Conservation (phyloP, 2,888 invertebrate species). For the Timema podura region DNA sequence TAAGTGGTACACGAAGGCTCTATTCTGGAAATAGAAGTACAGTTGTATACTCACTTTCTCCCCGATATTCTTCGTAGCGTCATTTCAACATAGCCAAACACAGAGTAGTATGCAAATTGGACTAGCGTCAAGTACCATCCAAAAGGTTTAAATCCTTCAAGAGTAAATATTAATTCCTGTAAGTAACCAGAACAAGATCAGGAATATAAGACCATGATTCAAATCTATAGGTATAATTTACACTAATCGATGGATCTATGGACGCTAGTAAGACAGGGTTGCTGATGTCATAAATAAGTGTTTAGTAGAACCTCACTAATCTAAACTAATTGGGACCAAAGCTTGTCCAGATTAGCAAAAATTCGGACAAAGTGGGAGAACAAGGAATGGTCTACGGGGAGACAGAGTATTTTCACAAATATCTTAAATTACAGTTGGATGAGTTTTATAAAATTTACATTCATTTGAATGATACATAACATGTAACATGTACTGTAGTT, state of each 20-base stretch:
- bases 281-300: too few species aligned
- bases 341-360: too few species aligned
- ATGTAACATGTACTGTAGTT: too few species aligned
- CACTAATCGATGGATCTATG: neutral
- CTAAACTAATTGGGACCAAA: too few species aligned
- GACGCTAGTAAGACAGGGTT: too few species aligned
- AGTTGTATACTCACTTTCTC: conserved; percentile 43
- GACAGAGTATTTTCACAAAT: too few species aligned
- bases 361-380: too few species aligned
- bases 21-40: neutral
- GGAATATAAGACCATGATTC: neutral
- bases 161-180: conserved; percentile 80
- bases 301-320: too few species aligned
- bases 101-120: conserved; percentile 82
- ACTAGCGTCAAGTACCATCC: conserved; percentile 91
- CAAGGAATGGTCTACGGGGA: too few species aligned
- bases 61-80: conserved; percentile 54
- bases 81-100: conserved; percentile 75
- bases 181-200: conserved; percentile 8
- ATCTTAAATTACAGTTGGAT: too few species aligned
- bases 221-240: neutral
- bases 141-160: conserved; percentile 83
- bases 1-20: conserved; percentile 24
- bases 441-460: too few species aligned
- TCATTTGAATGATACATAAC: too few species aligned